These are phyloP conservation scores for Rotaria macrura DNA, from an alignment of 2,888 invertebrate species.

Conservation along the genomic window DNA sequence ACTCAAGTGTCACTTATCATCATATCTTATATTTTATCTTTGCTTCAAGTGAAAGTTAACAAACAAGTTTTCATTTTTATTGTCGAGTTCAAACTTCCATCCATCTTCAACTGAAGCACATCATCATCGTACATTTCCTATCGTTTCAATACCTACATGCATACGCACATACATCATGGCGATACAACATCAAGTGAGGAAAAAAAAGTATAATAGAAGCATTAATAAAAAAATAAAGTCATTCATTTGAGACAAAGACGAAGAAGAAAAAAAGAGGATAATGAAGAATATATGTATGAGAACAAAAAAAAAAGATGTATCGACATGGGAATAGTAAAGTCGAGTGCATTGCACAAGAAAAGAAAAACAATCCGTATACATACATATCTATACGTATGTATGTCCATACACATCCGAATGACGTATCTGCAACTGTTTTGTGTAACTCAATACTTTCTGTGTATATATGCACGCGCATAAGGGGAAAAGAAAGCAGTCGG, in stretches of 20 bases:
- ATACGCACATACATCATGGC: neutral
- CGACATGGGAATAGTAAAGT: neutral
- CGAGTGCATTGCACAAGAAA: neutral
- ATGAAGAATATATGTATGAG: neutral
- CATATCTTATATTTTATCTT: neutral
- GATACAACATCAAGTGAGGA: neutral
- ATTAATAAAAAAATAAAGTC: neutral
- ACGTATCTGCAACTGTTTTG: constrained; percentile 1
- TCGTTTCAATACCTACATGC: neutral
- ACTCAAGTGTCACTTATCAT: neutral
- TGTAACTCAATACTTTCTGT: neutral
- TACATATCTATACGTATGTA: neutral
- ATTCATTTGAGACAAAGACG: neutral
- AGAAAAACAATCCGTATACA: neutral
- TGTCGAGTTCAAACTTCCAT: neutral
- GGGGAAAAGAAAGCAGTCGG: neutral
- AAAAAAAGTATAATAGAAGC: neutral
- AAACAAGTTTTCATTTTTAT: neutral
- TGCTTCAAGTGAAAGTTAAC: neutral
- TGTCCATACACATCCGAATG: neutral
- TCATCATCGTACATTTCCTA: neutral
- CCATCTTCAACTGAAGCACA: neutral
- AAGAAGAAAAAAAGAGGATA: neutral
- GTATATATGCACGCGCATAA: neutral
- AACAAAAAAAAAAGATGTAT: neutral